phyloP scores from a whole-genome alignment of 2,888 invertebrate species.

The Alviniconcha strummeri region DNA sequence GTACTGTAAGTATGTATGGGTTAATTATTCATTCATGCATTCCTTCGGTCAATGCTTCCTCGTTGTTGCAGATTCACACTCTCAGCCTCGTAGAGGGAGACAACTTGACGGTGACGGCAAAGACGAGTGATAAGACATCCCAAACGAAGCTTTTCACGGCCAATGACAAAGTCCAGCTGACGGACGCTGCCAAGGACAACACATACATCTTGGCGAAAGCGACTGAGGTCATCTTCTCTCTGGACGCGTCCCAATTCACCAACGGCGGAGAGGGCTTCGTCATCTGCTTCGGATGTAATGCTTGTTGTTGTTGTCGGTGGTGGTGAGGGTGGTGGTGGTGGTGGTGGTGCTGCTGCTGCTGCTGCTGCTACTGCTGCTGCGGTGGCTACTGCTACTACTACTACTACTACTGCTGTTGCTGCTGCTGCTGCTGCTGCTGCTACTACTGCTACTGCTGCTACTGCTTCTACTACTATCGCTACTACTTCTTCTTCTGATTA shows the following conservation, averaged over 20 bases:
- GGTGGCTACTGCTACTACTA: too few species aligned
- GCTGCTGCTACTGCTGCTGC: too few species aligned
- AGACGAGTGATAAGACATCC: not conserved
- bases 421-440: too few species aligned
- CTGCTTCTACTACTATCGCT: too few species aligned
- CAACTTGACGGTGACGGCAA: constrained; percentile 1
- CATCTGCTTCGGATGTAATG: constrained; percentile 21
- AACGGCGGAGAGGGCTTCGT: constrained; percentile 18
- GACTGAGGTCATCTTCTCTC: not conserved
- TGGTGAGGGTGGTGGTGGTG: not conserved
- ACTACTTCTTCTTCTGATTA: too few species aligned
- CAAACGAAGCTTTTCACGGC: not conserved
- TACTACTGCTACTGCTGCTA: too few species aligned
- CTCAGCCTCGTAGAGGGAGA: not conserved
- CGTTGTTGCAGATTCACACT: not conserved
- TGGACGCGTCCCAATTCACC: not conserved
- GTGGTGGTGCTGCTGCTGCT: not conserved
- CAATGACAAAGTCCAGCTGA: not conserved
- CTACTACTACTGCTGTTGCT: too few species aligned
- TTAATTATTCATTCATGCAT: too few species aligned
- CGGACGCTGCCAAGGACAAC: not conserved
- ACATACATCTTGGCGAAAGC: not conserved
- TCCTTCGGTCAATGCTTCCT: too few species aligned
- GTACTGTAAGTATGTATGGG: too few species aligned
- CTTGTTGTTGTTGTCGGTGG: not conserved